These are phyloP conservation scores for Scomberomorus guttatus DNA, from an alignment of 2,797 vertebrate genomes.

Conservation along the genomic window DNA sequence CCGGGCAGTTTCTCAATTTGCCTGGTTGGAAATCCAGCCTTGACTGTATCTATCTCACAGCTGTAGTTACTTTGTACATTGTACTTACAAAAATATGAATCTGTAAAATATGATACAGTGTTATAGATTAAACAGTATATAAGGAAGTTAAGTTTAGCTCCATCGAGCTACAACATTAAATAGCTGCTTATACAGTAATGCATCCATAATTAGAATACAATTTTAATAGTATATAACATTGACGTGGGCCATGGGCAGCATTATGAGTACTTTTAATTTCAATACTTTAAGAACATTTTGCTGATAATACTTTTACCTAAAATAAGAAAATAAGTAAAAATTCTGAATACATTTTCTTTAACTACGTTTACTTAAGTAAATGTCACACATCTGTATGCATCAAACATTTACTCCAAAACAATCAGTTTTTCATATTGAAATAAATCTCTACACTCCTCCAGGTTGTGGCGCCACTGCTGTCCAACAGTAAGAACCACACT, in stretches of 20 bases:
- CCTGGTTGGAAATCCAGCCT: neutral
- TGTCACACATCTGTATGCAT: neutral
- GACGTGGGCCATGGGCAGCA: neutral
- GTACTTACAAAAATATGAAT: neutral
- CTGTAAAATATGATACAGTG: neutral
- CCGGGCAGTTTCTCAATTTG: neutral
- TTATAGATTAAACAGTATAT: too few relatives aligned
- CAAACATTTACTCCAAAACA: neutral
- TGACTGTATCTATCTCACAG: neutral
- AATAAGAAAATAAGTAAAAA: neutral
- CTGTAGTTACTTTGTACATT: neutral
- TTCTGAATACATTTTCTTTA: neutral
- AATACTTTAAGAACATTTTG: neutral
- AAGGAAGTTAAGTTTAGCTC: neutral
- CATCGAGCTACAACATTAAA: neutral
- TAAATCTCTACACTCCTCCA: constrained; percentile 70
- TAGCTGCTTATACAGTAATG: neutral
- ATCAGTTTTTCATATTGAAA: neutral
- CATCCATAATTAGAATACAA: neutral
- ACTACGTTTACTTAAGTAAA: neutral
- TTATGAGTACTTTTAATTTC: neutral
- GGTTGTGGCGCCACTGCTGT: constrained; percentile 90
- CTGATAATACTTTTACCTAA: too few relatives aligned
- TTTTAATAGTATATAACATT: neutral
- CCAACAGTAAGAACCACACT: constrained; percentile 87